A percentile compares a stretch with the other conserved stretches of the same genome.
phyloP scores from a whole-genome alignment of 2,888 invertebrate genomes.

The Hyppa rectilinea region DNA sequence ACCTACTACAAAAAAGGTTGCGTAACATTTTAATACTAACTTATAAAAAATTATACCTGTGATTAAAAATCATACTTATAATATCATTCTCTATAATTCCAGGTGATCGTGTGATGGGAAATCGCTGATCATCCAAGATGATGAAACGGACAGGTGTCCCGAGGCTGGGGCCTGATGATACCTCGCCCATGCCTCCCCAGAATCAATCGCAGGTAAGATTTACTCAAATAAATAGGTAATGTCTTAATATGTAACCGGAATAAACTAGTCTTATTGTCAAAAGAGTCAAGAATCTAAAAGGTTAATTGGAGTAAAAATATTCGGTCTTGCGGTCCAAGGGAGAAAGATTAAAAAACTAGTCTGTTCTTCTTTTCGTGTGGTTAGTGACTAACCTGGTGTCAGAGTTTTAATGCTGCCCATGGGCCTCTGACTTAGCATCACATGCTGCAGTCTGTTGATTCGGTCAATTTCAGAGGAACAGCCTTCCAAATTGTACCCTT shows the following conservation, averaged over 20 bases:
- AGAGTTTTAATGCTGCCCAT: too few species aligned
- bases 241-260: not conserved
- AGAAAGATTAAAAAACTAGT: too few species aligned
- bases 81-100: conserved; percentile 65
- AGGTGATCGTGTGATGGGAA: conserved; percentile 80
- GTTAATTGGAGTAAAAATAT: not conserved
- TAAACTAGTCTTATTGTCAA: not conserved
- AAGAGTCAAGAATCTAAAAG: not conserved
- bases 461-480: too few species aligned
- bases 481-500: too few species aligned
- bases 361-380: too few species aligned
- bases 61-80: conserved; percentile 9
- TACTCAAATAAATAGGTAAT: not conserved
- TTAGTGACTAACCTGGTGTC: too few species aligned
- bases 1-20: not conserved
- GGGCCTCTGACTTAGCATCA: too few species aligned
- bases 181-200: conserved; percentile 76
- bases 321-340: not conserved
- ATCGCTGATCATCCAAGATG: conserved; percentile 71
- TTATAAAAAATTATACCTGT: not conserved
- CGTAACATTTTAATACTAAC: not conserved
- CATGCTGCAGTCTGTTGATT: too few species aligned
- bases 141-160: conserved; percentile 82
- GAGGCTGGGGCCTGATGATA: conserved; percentile 81
- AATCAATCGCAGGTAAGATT: conserved; percentile 76